These are phyloP conservation scores for Brachirus orientalis DNA, from an alignment of 2,113 vertebrate species.

Conservation along the genomic window DNA sequence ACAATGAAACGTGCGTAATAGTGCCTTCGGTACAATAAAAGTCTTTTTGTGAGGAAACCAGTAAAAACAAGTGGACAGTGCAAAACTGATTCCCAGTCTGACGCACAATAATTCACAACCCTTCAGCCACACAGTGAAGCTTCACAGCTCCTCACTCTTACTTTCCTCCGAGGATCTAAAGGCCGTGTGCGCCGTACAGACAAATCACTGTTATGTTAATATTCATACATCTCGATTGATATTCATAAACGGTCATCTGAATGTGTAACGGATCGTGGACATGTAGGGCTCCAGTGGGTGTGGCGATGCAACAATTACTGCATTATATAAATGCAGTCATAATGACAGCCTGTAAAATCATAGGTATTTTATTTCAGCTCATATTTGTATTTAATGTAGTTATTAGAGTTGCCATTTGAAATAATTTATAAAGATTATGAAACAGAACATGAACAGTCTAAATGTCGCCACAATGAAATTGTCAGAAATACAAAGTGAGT, in stretches of 20 bases:
- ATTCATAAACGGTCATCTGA: conserved; percentile 32
- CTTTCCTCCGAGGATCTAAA: no score
- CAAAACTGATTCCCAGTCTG: no score
- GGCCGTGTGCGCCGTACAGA: no score
- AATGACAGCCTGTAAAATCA: conserved; percentile 5
- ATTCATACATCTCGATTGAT: conserved; percentile 39
- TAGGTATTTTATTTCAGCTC: not conserved
- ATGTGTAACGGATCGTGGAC: conserved; percentile 18
- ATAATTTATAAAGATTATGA: conserved; percentile 38
- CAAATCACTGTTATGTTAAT: conserved; percentile 22
- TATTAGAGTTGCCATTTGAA: conserved; percentile 40
- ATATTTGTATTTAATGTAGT: conserved; percentile 21
- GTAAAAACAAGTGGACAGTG: no score
- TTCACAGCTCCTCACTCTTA: no score
- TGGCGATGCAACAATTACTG: conserved; percentile 6
- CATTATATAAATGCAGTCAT: conserved; percentile 14
- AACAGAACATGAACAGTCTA: conserved; percentile 35
- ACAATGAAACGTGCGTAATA: no score
- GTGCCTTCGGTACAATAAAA: no score
- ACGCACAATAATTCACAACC: no score
- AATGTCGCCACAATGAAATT: conserved; percentile 38
- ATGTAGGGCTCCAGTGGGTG: not conserved
- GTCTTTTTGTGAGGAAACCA: no score
- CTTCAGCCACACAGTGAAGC: no score
- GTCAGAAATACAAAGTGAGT: conserved; percentile 49